A percentile compares a stretch with the other conserved stretches of the same genome.
These are phyloP conservation scores for Stratiomys singularior DNA, from an alignment of 2,888 invertebrate species.

Conservation along the genomic window DNA sequence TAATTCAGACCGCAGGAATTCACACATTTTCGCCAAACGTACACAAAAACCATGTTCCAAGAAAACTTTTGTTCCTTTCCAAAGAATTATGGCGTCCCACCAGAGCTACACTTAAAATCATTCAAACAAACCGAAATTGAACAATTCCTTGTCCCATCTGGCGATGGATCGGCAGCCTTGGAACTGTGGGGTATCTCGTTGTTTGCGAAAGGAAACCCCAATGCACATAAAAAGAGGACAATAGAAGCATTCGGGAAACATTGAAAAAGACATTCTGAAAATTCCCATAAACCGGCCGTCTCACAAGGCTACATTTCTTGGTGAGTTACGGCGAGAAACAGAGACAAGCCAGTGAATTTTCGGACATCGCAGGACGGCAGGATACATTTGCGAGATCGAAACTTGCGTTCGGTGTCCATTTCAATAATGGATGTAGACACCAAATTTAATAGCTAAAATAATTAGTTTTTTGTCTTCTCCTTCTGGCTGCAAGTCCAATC, in stretches of 20 bases:
- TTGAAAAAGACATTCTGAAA: conserved; percentile 27
- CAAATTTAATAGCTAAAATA: conserved; percentile 40
- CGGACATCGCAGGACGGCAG: background rate
- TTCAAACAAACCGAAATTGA: conserved; percentile 35
- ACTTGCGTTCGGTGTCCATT: conserved; percentile 30
- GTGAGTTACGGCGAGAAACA: background rate
- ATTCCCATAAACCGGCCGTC: conserved; percentile 39
- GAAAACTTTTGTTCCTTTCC: conserved; percentile 23
- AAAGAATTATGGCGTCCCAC: background rate
- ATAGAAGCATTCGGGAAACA: conserved; percentile 9
- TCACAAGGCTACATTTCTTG: conserved; percentile 5
- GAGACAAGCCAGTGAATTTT: background rate
- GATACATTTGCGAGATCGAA: background rate
- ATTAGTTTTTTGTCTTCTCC: conserved; percentile 44
- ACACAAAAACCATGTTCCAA: conserved; percentile 6
- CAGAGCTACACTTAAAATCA: background rate
- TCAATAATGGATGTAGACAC: conserved; percentile 32
- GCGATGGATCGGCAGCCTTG: conserved; percentile 22
- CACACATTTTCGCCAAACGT: background rate
- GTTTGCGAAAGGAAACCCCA: background rate
- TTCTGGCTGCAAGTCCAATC: conserved; percentile 18
- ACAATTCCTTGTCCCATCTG: conserved; percentile 41
- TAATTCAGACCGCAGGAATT: conserved; percentile 7
- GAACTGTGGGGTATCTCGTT: conserved; percentile 1
- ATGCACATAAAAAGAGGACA: background rate